Evolutionary conservation across 2,113 vertebrate genomes (phyloP).

Genomic region (Natator depressus): DNA sequence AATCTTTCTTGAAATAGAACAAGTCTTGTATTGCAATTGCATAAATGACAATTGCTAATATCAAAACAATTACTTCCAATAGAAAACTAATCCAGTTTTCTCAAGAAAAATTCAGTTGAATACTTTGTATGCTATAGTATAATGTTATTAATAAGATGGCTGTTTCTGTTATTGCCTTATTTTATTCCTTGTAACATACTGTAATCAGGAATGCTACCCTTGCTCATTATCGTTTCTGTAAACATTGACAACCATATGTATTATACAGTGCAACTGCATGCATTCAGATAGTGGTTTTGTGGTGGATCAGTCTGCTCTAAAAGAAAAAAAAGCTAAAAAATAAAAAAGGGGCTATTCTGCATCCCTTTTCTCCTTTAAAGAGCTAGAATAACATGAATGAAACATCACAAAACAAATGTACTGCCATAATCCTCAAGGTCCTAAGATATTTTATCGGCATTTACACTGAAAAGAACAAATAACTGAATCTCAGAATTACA

Average conservation of each 20-base stretch:
- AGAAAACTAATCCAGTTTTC: neutral
- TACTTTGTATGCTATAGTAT: neutral
- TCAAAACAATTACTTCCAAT: neutral
- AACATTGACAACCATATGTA: constrained; percentile 15
- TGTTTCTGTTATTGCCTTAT: constrained; percentile 26
- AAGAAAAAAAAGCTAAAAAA: neutral
- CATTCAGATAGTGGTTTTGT: constrained; percentile 32
- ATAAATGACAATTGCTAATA: neutral
- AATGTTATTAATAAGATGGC: neutral
- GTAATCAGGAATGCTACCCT: neutral
- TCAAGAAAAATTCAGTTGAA: constrained; percentile 10
- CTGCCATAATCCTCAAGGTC: constrained; percentile 14
- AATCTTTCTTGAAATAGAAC: neutral
- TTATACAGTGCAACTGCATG: constrained; percentile 23
- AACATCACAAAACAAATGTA: constrained; percentile 60
- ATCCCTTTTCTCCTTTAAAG: neutral
- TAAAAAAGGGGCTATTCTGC: neutral
- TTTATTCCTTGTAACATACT: constrained; percentile 16
- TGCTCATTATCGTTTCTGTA: constrained; percentile 12
- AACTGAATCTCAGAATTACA: neutral
- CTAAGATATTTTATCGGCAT: constrained; percentile 41
- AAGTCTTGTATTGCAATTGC: neutral
- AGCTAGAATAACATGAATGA: constrained; percentile 49
- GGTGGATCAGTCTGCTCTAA: neutral
- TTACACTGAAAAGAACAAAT: constrained; percentile 14